Evolutionary conservation across 2,113 vertebrate species (phyloP).

Genomic region (Craseonycteris thonglongyai): DNA sequence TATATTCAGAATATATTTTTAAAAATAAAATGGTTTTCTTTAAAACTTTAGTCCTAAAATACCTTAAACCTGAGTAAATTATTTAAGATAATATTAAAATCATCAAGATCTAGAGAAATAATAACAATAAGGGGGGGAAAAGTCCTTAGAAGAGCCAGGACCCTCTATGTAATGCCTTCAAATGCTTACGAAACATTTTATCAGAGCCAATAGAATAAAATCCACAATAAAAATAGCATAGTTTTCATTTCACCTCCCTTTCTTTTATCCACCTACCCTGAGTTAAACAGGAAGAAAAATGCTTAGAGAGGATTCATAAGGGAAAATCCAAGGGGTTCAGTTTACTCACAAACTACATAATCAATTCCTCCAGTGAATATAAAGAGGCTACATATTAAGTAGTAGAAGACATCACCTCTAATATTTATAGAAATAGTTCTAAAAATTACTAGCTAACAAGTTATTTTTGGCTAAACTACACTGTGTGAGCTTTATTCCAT

Average conservation of each 20-base stretch:
- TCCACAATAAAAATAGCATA: neutral
- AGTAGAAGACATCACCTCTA: neutral
- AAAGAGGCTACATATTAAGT: neutral
- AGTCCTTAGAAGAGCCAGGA: neutral
- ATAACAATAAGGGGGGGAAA: neutral
- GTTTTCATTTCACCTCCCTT: neutral
- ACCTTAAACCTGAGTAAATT: neutral
- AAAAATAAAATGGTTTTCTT: neutral
- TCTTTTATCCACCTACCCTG: neutral
- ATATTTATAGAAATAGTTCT: conserved; percentile 35
- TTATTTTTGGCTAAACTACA: conserved; percentile 36
- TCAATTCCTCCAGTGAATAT: neutral
- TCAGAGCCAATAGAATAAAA: neutral
- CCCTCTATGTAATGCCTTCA: neutral
- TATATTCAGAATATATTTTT: neutral
- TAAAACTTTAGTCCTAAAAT: neutral
- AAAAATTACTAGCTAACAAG: neutral
- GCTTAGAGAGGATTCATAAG: neutral
- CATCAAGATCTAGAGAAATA: neutral
- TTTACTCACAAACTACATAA: conserved; percentile 19
- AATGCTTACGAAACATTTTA: neutral
- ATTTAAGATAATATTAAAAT: neutral
- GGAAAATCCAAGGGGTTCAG: neutral
- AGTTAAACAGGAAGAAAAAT: conserved; percentile 6
- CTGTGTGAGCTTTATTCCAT: conserved; percentile 21